These are phyloP conservation scores for Heterodera filipjevi DNA, from an alignment of 2,888 invertebrate genomes.

Conservation along the genomic window DNA sequence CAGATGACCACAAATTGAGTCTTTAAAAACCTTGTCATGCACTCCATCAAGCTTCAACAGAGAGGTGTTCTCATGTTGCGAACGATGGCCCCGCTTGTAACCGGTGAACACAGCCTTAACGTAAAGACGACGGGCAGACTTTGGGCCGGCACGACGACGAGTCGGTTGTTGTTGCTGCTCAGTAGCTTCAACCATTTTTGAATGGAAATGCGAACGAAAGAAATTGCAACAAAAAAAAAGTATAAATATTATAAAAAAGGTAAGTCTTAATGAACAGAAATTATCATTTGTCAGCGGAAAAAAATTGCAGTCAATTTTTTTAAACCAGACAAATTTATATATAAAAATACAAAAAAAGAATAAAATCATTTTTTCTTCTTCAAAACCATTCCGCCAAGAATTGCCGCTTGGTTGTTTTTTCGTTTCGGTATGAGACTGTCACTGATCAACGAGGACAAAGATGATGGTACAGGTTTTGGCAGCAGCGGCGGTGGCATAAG, in stretches of 20 bases:
- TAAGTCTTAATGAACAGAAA: too few relatives aligned
- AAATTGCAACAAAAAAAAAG: too few relatives aligned
- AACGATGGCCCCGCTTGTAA: slow-evolving; percentile 88
- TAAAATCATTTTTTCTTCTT: slow-evolving; percentile 8
- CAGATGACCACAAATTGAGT: background rate
- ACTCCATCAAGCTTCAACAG: slow-evolving; percentile 89
- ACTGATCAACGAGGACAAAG: too few relatives aligned
- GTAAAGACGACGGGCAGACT: slow-evolving; percentile 39
- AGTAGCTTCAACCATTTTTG: slow-evolving; percentile 21
- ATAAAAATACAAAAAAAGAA: background rate
- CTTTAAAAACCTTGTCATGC: slow-evolving; percentile 48
- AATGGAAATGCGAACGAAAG: too few relatives aligned
- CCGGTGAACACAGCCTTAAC: slow-evolving; percentile 66
- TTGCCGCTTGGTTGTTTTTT: background rate
- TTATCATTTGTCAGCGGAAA: too few relatives aligned
- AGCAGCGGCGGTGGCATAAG: too few relatives aligned
- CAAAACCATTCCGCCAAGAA: background rate
- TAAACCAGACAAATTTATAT: background rate
- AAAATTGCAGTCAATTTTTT: too few relatives aligned
- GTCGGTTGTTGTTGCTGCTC: background rate
- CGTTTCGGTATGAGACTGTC: background rate
- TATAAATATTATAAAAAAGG: too few relatives aligned
- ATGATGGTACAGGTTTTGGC: background rate
- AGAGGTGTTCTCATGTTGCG: slow-evolving; percentile 95
- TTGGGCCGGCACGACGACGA: slow-evolving; percentile 35